These are phyloP conservation scores for Aelia acuminata DNA, from an alignment of 2,888 invertebrate species.

Conservation along the genomic window DNA sequence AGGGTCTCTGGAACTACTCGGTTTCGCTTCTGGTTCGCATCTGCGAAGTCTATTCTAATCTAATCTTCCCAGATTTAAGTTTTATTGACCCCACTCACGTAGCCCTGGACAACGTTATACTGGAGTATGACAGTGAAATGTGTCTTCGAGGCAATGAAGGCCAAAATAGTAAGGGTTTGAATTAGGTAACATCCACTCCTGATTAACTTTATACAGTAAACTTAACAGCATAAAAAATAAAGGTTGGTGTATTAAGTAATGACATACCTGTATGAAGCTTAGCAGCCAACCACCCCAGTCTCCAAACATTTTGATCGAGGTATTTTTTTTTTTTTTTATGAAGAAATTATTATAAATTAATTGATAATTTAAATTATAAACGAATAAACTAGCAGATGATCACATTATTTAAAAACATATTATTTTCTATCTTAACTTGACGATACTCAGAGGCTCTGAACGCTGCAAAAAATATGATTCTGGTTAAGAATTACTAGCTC, in stretches of 20 bases:
- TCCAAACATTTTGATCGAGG: neutral
- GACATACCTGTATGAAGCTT: neutral
- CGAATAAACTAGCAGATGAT: neutral
- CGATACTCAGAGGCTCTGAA: neutral
- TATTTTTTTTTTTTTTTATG: neutral
- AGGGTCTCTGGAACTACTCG: too few relatives aligned
- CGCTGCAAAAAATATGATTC: neutral
- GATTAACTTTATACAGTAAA: neutral
- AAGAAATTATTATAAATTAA: neutral
- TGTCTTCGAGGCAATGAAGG: too few relatives aligned
- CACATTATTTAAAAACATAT: neutral
- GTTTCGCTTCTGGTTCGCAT: too few relatives aligned
- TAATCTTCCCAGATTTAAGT: too few relatives aligned
- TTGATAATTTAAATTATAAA: neutral
- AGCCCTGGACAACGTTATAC: too few relatives aligned
- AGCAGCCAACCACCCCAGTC: neutral
- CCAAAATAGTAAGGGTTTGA: too few relatives aligned
- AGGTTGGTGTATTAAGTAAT: neutral
- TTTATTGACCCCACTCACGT: too few relatives aligned
- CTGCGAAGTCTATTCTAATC: too few relatives aligned
- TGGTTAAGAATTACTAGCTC: neutral
- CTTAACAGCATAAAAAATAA: neutral
- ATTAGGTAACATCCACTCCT: neutral
- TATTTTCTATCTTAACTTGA: neutral
- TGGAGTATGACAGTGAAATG: too few relatives aligned